These are phyloP conservation scores for Ophthalmolycus amberensis DNA, from an alignment of 2,113 vertebrate genomes.

Conservation along the genomic window DNA sequence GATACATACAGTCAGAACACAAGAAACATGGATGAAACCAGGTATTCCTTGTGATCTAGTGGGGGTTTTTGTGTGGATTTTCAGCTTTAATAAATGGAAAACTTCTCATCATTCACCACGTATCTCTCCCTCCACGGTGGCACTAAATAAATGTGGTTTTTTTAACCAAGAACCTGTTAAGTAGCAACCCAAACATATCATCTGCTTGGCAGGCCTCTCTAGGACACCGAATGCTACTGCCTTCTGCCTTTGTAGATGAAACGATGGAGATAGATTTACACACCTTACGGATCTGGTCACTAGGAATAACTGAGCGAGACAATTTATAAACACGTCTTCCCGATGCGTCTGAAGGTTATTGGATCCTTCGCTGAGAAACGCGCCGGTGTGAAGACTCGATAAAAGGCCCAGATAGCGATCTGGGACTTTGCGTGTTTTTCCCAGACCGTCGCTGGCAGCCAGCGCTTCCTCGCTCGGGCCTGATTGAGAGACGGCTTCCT, in stretches of 20 bases:
- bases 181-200: slow-evolving; percentile 81
- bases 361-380: slow-evolving; percentile 62
- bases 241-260: slow-evolving; percentile 83
- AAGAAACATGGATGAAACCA: neutral
- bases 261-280: slow-evolving; percentile 87
- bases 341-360: slow-evolving; percentile 70
- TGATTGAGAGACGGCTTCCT: slow-evolving; percentile 51
- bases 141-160: slow-evolving; percentile 71
- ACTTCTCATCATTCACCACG: slow-evolving; percentile 54
- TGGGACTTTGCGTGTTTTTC: slow-evolving; percentile 43
- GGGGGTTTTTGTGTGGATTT: slow-evolving; percentile 57
- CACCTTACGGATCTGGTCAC: slow-evolving; percentile 78
- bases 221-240: slow-evolving; percentile 84
- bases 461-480: slow-evolving; percentile 31
- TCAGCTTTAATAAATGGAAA: slow-evolving; percentile 60
- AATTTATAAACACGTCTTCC: slow-evolving; percentile 66
- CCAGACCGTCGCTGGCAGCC: slow-evolving; percentile 25
- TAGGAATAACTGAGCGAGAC: slow-evolving; percentile 60
- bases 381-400: slow-evolving; percentile 57
- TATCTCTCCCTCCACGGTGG: slow-evolving; percentile 61
- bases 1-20: neutral
- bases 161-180: slow-evolving; percentile 78
- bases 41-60: slow-evolving; percentile 42
- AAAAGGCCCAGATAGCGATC: slow-evolving; percentile 61
- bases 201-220: slow-evolving; percentile 84